A percentile compares a stretch with the other conserved stretches of the same genome.
These are phyloP conservation scores for Paralinhomoeus sp. DNA, from an alignment of 2,888 invertebrate genomes.

Conservation along the genomic window DNA sequence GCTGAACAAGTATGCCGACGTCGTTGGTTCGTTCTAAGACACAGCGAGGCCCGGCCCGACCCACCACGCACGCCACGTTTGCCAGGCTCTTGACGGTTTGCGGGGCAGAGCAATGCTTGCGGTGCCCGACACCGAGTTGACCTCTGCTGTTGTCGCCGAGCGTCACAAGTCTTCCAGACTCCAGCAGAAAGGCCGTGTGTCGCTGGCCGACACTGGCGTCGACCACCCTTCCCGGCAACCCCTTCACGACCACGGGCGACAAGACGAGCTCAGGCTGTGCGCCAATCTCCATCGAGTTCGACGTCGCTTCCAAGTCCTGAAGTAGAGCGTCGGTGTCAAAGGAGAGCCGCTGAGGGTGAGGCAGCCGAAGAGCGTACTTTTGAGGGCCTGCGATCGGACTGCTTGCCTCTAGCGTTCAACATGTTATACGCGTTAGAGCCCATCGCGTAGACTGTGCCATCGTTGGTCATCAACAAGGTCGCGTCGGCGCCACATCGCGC, in stretches of 20 bases:
- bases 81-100: conserved; percentile 30
- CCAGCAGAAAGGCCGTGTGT: conserved; percentile 36
- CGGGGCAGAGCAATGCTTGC: conserved; percentile 26
- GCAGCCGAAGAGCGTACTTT: no score
- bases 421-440: conserved; percentile 42
- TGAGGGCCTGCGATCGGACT: no score
- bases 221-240: conserved; percentile 36
- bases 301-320: no score
- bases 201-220: conserved; percentile 38
- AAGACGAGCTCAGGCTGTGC: conserved; percentile 30
- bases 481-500: conserved; percentile 41
- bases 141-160: conserved; percentile 43
- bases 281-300: no score
- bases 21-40: background rate
- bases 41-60: conserved; percentile 6
- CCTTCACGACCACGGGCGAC: conserved; percentile 30
- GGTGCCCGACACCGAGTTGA: conserved; percentile 38
- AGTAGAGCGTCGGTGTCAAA: no score
- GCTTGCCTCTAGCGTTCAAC: no score
- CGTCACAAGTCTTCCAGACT: conserved; percentile 13
- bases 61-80: conserved; percentile 26
- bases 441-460: conserved; percentile 40
- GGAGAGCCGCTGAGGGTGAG: no score
- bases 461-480: conserved; percentile 38
- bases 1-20: conserved; percentile 31